Evolutionary conservation across 2,797 vertebrate genomes (phyloP).

Genomic region (Xiphophorus birchmanni): DNA sequence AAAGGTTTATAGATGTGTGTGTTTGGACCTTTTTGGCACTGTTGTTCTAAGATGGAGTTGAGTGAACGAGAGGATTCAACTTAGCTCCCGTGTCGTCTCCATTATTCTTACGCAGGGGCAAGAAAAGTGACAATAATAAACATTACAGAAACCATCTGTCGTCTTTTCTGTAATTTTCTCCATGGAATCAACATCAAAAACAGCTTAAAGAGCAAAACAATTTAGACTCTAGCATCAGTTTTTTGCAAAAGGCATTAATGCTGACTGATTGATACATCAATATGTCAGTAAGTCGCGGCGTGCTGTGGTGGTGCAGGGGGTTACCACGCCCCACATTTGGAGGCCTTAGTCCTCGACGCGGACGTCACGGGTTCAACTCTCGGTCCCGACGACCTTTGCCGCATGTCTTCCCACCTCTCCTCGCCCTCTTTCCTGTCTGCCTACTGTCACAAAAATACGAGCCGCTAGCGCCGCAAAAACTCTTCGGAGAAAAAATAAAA

Average conservation of each 20-base stretch:
- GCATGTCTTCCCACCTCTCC: too few relatives aligned
- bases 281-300: not conserved
- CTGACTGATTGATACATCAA: not conserved
- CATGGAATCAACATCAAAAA: not conserved
- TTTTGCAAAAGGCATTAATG: not conserved
- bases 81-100: not conserved
- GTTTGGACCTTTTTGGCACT: not conserved
- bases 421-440: too few relatives aligned
- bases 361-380: too few relatives aligned
- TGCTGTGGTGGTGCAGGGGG: too few relatives aligned
- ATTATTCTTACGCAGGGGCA: not conserved
- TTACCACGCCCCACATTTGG: too few relatives aligned
- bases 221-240: not conserved
- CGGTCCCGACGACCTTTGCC: too few relatives aligned
- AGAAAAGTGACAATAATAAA: not conserved
- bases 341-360: too few relatives aligned
- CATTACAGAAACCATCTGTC: not conserved
- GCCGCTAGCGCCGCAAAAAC: too few relatives aligned
- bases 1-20: not conserved
- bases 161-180: not conserved
- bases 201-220: not conserved
- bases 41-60: not conserved
- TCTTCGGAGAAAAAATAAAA: too few relatives aligned
- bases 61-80: not conserved
- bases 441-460: too few relatives aligned